Percentiles rank a stretch among this genome's conserved stretches.
phyloP scores from a whole-genome alignment of 2,888 invertebrate species.

The Acrocyrtus sp. region DNA sequence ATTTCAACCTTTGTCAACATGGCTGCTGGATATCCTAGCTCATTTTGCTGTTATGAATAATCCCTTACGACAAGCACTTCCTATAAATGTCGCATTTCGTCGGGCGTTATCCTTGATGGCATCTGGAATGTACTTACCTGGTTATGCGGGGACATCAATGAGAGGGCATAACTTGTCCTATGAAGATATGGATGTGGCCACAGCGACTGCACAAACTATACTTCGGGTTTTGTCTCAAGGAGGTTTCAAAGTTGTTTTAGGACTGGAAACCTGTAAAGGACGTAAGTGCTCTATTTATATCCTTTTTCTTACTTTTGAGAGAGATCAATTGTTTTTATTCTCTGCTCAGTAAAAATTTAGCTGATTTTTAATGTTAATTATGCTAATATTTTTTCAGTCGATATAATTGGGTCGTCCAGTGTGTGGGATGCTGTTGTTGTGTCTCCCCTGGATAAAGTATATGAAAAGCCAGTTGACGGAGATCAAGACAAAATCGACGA shows the following conservation, averaged over 20 bases:
- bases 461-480: slow-evolving; percentile 82
- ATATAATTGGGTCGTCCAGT: slow-evolving; percentile 87
- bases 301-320: neutral
- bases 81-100: slow-evolving; percentile 91
- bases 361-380: neutral
- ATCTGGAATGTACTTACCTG: slow-evolving; percentile 75
- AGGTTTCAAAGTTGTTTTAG: slow-evolving; percentile 87
- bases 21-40: slow-evolving; percentile 96
- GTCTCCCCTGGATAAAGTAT: slow-evolving; percentile 93
- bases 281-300: slow-evolving; percentile 29
- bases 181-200: slow-evolving; percentile 92
- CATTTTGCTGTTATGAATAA: slow-evolving; percentile 98
- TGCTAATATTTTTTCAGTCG: slow-evolving; percentile 64
- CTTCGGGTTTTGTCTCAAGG: slow-evolving; percentile 92
- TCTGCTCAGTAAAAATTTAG: neutral
- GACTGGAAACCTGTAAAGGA: slow-evolving; percentile 70
- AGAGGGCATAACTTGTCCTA: slow-evolving; percentile 72
- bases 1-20: slow-evolving; percentile 89
- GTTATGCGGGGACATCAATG: slow-evolving; percentile 60
- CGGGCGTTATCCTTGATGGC: slow-evolving; percentile 91
- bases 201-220: slow-evolving; percentile 92
- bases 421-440: slow-evolving; percentile 98
- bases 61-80: slow-evolving; percentile 89
- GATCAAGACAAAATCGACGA: slow-evolving; percentile 67
- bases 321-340: neutral